phyloP scores from a whole-genome alignment of 2,797 vertebrate genomes.

The Spinus pinus region DNA sequence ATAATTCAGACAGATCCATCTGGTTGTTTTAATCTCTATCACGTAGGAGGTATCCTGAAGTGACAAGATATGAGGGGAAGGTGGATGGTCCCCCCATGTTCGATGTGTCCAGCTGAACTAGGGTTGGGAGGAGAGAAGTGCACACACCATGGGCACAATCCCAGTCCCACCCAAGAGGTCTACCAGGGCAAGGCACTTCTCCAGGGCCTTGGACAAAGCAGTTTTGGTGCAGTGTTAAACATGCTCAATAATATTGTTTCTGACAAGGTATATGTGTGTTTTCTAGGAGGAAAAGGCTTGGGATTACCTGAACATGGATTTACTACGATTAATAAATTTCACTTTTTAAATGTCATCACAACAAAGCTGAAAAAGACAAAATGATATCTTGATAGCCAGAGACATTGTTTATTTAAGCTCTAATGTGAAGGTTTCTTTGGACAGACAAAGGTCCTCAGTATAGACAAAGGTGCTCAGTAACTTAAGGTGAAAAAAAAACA shows the following conservation, averaged over 20 bases:
- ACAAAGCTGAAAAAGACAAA: neutral
- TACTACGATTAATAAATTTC: neutral
- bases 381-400: neutral
- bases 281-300: neutral
- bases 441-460: neutral
- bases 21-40: neutral
- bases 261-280: neutral
- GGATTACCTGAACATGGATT: neutral
- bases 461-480: neutral
- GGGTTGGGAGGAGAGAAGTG: neutral
- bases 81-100: neutral
- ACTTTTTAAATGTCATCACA: neutral
- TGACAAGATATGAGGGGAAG: neutral
- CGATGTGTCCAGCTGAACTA: neutral
- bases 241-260: neutral
- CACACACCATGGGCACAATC: neutral
- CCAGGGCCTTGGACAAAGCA: neutral
- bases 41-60: neutral
- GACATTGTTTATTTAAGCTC: neutral
- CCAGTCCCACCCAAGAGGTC: too few relatives aligned
- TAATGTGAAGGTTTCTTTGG: neutral
- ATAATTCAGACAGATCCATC: neutral
- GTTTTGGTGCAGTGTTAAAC: neutral
- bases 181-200: neutral
- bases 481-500: neutral